Percentiles rank a stretch among this genome's conserved stretches.
Conservation (phyloP, 2,113 vertebrate species). For the Oreochromis tanganicae region DNA sequence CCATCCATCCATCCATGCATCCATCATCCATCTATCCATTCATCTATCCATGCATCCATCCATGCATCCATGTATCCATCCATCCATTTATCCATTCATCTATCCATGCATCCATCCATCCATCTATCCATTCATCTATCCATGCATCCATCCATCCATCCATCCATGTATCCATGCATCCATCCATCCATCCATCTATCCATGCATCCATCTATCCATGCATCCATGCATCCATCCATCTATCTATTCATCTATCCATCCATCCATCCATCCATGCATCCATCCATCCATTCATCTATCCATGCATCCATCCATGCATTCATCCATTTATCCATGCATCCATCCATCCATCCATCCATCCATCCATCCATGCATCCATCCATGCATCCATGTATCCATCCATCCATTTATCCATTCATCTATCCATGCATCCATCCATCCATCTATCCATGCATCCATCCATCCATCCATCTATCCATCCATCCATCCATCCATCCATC, state of each 20-base stretch:
- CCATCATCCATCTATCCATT: too few species aligned
- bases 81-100: too few species aligned
- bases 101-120: not conserved
- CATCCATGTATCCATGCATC: fast-evolving
- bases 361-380: fast-evolving
- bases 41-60: too few species aligned
- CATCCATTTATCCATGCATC: fast-evolving
- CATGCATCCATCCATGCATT: fast-evolving
- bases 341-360: fast-evolving
- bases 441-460: fast-evolving
- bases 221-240: fast-evolving
- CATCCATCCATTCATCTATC: fast-evolving
- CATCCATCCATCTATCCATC: fast-evolving
- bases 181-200: fast-evolving
- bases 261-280: fast-evolving
- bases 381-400: fast-evolving
- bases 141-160: fast-evolving
- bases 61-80: too few species aligned
- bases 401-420: fast-evolving
- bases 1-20: too few species aligned
- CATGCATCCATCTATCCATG: fast-evolving
- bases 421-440: fast-evolving
- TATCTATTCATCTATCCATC: fast-evolving
- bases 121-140: fast-evolving
- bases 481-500: fast-evolving